Evolutionary conservation across 2,113 vertebrate genomes (phyloP), one percentile per base, ranked within the genome.

Genomic region (Muscicapa adusta): DNA sequence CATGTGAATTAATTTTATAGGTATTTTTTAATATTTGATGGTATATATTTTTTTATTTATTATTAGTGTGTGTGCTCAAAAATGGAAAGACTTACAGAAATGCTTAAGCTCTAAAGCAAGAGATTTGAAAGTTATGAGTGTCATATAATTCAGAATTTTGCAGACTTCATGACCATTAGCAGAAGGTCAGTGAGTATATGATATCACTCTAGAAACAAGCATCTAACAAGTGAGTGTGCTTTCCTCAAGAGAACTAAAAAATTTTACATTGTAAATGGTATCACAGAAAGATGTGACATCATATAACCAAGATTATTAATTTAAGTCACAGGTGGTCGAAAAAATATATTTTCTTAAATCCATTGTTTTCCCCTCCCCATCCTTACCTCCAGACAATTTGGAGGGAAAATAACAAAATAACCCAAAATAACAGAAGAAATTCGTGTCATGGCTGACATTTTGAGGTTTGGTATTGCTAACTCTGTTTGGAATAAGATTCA

Each of bases 381-480:
- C 8, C 11, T 48, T 40, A 34, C 12, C 6, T 54, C 20, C 34
- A 66, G 19, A 43, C 0, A 54, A 31, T n/a, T 11, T 36, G 51
- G 8, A 23, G 16, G 13, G 3, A 53, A 77, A 68, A 38, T 43
- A 67, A 25, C 10, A 66, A 42, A 63, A 25, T 4, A 33, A 25
- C 5, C 2, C 8, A 10, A 11, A 26, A 56, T 18, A 54, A 56
- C 8, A 11, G 10, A 42, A 20, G 33, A 80, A 70, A 65, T 14
- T 54, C 5, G 40, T 2, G 0, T 12, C 25, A n/a, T 36, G 23
- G 4, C 2, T 5, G 5, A 6, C 12, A 38, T 25, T 76, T 34
- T 14, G 6, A 2, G 2, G 1, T 63, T 58, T 51, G 14, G 6
- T 50, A 28, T 31, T 45, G 33, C 8, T 54, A 65, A 20, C 3